Conservation (phyloP, 2,888 invertebrate species). For the Harmothoe impar region DNA sequence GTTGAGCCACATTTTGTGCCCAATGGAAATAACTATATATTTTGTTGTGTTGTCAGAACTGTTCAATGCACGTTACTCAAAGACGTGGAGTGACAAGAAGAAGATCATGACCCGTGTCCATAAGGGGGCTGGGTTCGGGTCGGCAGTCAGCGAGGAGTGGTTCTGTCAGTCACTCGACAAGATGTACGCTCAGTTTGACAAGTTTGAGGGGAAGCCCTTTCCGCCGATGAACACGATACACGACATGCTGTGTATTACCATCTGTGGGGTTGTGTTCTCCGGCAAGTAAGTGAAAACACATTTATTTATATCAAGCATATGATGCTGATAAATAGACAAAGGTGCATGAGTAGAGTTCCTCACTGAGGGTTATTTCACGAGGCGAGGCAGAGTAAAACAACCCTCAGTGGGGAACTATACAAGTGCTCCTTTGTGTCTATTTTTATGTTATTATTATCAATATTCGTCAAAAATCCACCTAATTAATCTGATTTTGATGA, state of each 20-base stretch:
- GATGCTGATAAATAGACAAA: too few species aligned
- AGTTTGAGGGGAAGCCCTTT: neutral
- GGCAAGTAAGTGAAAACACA: neutral
- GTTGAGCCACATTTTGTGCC: too few species aligned
- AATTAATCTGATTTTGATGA: too few species aligned
- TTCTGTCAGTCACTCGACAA: neutral
- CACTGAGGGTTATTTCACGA: too few species aligned
- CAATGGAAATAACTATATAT: neutral
- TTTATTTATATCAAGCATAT: too few species aligned
- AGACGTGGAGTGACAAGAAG: neutral
- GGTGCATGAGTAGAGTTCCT: too few species aligned
- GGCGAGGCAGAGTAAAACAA: too few species aligned
- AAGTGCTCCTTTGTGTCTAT: neutral
- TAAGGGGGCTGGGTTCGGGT: neutral
- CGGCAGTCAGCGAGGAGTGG: neutral
- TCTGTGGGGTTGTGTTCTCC: neutral
- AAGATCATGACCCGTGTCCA: neutral
- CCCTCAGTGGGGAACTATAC: neutral
- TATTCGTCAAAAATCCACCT: too few species aligned
- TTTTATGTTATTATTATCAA: too few species aligned
- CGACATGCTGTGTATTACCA: neutral
- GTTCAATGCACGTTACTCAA: constrained; percentile 22
- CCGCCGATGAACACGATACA: neutral
- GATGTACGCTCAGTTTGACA: constrained; percentile 1
- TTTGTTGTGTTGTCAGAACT: neutral